Evolutionary conservation across 2,888 invertebrate genomes (phyloP), one percentile per base, ranked within the genome.

Genomic region (Nebria salina): DNA sequence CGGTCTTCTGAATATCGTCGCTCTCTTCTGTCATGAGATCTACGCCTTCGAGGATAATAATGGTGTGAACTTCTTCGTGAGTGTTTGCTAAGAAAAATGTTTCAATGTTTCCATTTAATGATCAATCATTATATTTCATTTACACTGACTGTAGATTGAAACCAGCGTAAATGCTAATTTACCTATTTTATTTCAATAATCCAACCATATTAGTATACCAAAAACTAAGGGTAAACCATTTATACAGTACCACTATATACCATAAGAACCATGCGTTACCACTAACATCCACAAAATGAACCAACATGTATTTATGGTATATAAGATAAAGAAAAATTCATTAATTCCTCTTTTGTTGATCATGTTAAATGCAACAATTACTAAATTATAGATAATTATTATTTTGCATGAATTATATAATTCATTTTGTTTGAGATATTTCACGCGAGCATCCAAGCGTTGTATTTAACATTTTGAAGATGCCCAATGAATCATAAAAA

Each of bases 1-100:
- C 72, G 54, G 43, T 81, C 81, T n/a, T 76, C 76, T 26, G 81
- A 81, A 66, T 81, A 81, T 26, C 76, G 81, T 15, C 81, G 81
- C 15, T 72, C 72, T 42, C 54, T 65, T 76, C 81, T 72, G 1
- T 9, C 54, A 64, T 34, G 42, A 8, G 41, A 41, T 25, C 75
- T 75, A 34, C 76, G n/a, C 25, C 72, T 65, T 70, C 70, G 25
- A 0, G 70, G 73, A 68, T 74, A 43, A 13, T 54, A 54, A 43
- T 76, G 34, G 66, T 65, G 42, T 20, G 20, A 65, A 26, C 64
- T 70, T 77, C 77, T 70, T 2, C 68, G 68, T 9, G 79, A 75
- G 43, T 75, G 70, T 65, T 70, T 81, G 54, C 72, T 75, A 65
- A 64, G 72, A 70, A 81, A 65, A 11, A 54, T 54, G 65, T 68